Conservation (phyloP, 2,113 vertebrate genomes). For the Sminthopsis crassicaudata region DNA sequence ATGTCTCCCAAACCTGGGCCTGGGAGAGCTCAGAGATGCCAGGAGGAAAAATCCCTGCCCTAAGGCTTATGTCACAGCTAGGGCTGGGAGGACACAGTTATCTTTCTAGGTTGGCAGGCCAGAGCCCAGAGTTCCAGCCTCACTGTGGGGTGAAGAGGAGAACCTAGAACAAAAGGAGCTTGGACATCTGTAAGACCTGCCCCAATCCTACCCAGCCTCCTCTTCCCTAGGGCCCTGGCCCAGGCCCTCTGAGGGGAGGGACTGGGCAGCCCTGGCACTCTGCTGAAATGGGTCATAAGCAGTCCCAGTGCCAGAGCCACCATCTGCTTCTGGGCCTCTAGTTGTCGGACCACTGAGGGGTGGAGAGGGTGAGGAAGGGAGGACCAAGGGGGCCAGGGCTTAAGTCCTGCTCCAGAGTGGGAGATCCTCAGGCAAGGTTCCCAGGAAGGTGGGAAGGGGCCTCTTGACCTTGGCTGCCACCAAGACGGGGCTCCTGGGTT, state of each 20-base stretch:
- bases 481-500: constrained; percentile 9
- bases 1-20: not conserved
- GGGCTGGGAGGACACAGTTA: not conserved
- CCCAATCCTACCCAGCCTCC: constrained; percentile 18
- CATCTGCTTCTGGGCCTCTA: constrained; percentile 57
- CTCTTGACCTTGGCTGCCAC: not conserved
- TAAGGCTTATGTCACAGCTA: not conserved
- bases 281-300: constrained; percentile 68
- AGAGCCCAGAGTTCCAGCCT: constrained; percentile 12
- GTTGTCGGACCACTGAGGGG: not conserved
- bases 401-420: constrained; percentile 7
- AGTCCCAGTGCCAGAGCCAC: constrained; percentile 67
- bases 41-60: constrained; percentile 34
- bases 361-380: constrained; percentile 43
- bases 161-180: constrained; percentile 58
- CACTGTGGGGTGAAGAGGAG: constrained; percentile 18
- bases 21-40: not conserved
- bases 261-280: constrained; percentile 33
- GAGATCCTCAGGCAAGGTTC: not conserved
- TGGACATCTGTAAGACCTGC: constrained; percentile 44
- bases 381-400: constrained; percentile 35
- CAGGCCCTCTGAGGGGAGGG: constrained; percentile 54
- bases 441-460: not conserved
- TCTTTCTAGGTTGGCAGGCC: not conserved
- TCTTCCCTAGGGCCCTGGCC: constrained; percentile 15